Evolutionary conservation across 2,888 invertebrate genomes (phyloP).

Genomic region (Adelognathus sp.): DNA sequence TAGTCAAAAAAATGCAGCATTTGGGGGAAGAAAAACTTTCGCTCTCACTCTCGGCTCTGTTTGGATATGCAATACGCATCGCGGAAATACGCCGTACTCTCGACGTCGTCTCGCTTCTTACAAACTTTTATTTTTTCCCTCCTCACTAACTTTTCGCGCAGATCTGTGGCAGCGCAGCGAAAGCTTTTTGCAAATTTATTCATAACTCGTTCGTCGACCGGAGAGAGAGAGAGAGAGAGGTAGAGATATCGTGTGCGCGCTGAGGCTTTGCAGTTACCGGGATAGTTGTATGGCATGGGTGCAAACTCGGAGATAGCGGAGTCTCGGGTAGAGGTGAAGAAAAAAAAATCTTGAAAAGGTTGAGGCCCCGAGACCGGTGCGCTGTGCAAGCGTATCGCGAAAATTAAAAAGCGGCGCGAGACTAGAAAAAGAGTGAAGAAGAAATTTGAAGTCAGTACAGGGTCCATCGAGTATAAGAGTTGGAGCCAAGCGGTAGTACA

Average conservation of each 20-base stretch:
- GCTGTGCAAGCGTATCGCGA: slow-evolving; percentile 50
- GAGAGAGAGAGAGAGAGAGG: slow-evolving; percentile 3
- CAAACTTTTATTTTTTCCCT: neutral
- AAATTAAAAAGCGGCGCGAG: slow-evolving; percentile 44
- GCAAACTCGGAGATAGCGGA: slow-evolving; percentile 11
- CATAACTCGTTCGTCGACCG: slow-evolving; percentile 60
- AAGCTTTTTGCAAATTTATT: slow-evolving; percentile 66
- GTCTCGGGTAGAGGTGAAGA: slow-evolving; percentile 2
- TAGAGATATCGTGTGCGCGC: too few species aligned
- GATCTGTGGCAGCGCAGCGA: neutral
- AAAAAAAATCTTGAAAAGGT: slow-evolving; percentile 53
- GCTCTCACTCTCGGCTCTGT: neutral
- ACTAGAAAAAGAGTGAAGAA: neutral
- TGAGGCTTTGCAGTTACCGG: slow-evolving; percentile 53
- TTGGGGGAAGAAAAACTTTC: neutral
- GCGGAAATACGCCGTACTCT: too few species aligned
- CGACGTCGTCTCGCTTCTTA: neutral
- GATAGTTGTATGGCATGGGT: slow-evolving; percentile 6
- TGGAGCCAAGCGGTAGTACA: neutral
- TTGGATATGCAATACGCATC: too few species aligned
- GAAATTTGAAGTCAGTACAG: neutral
- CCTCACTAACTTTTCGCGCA: neutral
- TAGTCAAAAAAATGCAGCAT: too few species aligned
- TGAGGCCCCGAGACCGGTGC: neutral
- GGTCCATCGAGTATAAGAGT: neutral